These are phyloP conservation scores for Plectropomus leopardus DNA, from an alignment of 2,113 vertebrate genomes.

Conservation along the genomic window DNA sequence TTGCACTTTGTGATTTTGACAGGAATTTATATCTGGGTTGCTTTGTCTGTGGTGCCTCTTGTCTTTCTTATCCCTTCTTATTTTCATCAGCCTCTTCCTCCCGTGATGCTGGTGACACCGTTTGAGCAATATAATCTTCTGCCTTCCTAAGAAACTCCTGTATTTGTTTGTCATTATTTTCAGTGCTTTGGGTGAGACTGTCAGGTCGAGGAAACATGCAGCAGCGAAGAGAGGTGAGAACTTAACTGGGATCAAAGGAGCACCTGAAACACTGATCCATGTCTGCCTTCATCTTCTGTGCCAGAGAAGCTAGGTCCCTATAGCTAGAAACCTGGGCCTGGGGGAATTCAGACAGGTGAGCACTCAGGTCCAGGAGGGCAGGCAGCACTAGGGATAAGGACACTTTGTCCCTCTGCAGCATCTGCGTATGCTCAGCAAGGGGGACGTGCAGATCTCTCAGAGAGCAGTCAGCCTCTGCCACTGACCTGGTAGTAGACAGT, in stretches of 20 bases:
- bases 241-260: not conserved
- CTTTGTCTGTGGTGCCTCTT: not conserved
- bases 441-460: not conserved
- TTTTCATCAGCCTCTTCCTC: not conserved
- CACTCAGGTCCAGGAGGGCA: no score
- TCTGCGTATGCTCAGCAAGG: no score
- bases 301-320: not conserved
- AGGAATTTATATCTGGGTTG: not conserved
- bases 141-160: not conserved
- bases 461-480: no score
- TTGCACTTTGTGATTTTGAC: not conserved
- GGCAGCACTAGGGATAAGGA: no score
- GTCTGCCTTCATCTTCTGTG: not conserved
- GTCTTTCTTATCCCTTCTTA: not conserved
- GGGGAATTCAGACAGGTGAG: no score
- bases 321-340: not conserved
- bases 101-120: not conserved
- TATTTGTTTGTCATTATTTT: not conserved
- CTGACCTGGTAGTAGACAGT: not conserved
- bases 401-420: no score
- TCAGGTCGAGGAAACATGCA: not conserved
- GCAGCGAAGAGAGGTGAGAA: not conserved
- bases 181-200: not conserved
- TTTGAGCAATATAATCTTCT: not conserved
- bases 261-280: not conserved